These are phyloP conservation scores for Leucozona laternaria DNA, from an alignment of 2,888 invertebrate species.

Conservation along the genomic window DNA sequence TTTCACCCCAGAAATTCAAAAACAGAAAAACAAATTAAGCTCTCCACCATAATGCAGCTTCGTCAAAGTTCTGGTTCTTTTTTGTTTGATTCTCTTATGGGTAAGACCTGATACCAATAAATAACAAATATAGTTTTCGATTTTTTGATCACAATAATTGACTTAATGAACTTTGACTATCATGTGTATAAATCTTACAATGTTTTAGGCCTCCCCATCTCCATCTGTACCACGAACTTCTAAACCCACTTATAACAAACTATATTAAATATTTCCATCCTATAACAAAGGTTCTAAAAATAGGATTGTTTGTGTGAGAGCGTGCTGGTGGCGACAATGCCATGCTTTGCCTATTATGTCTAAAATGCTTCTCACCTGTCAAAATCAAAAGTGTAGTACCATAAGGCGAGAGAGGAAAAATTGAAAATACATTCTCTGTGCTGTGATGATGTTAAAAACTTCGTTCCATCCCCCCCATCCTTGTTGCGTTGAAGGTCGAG, in stretches of 20 bases:
- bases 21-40: too few relatives aligned
- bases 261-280: not conserved
- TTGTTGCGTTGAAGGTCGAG: not conserved
- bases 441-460: conserved; percentile 2
- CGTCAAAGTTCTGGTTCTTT: too few relatives aligned
- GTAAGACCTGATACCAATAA: too few relatives aligned
- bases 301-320: not conserved
- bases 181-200: not conserved
- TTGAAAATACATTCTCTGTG: not conserved
- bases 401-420: not conserved
- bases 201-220: not conserved
- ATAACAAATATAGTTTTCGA: too few relatives aligned
- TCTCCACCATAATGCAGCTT: too few relatives aligned
- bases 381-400: not conserved
- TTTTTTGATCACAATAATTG: too few relatives aligned
- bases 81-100: too few relatives aligned
- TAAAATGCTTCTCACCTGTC: not conserved
- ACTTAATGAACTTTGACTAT: too few relatives aligned
- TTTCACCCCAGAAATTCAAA: too few relatives aligned
- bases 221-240: not conserved
- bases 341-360: not conserved
- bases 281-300: not conserved
- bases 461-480: too few relatives aligned
- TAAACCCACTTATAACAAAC: not conserved
- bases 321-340: too few relatives aligned